Evolutionary conservation across 2,113 vertebrate genomes (phyloP).

Genomic region (Diphyllodes magnificus): DNA sequence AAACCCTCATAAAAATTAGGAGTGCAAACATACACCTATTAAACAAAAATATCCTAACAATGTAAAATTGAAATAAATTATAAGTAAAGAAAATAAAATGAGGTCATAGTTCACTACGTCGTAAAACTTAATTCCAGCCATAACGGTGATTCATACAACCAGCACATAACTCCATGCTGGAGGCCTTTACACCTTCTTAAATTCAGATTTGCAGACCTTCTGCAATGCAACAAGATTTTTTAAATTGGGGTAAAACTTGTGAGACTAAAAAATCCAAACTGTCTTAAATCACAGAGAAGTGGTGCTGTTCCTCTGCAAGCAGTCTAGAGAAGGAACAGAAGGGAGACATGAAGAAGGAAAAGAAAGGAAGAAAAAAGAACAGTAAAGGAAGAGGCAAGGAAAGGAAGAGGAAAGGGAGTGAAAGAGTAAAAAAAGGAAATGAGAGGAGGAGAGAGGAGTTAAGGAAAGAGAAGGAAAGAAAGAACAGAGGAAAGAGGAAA

Average conservation of each 20-base stretch:
- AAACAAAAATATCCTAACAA: constrained; percentile 70
- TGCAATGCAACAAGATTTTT: not conserved
- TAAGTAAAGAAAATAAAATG: constrained; percentile 70
- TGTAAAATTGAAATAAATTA: constrained; percentile 76
- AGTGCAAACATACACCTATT: constrained; percentile 72
- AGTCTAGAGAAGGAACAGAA: not conserved
- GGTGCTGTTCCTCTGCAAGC: not conserved
- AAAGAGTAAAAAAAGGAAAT: not conserved
- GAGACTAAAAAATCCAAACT: not conserved
- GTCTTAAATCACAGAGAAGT: constrained; percentile 1
- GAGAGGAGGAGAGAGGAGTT: not conserved
- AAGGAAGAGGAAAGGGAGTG: not conserved
- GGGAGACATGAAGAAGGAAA: not conserved
- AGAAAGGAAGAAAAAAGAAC: not conserved
- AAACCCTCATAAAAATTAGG: constrained; percentile 65
- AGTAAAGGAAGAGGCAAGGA: not conserved
- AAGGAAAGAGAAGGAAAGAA: not conserved
- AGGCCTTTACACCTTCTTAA: constrained; percentile 12
- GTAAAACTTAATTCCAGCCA: constrained; percentile 47
- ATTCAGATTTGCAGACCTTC: constrained; percentile 6
- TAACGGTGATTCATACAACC: constrained; percentile 18
- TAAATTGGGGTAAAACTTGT: not conserved
- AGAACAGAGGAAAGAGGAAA: not conserved
- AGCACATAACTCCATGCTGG: constrained; percentile 16
- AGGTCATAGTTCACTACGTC: constrained; percentile 65